Base-by-base conservation (phyloP, 2,888 invertebrate species). In the Agrochola lota region DNA sequence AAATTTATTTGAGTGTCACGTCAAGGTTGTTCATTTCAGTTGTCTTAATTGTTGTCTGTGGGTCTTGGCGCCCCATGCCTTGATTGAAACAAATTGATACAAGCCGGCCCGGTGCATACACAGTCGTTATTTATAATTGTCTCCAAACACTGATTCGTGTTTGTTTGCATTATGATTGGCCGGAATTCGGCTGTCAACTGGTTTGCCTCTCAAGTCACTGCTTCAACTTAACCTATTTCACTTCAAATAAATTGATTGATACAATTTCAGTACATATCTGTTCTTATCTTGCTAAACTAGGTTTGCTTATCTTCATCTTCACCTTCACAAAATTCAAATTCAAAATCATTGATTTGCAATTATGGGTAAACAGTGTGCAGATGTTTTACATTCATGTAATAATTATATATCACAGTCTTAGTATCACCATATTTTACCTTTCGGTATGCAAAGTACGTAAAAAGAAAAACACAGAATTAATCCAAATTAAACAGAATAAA, bases 101-200 rank as follows among this genome's bases (percentile, higher is more conserved):
- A 67, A 57, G 26, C 74, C 20, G 57, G 55, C 26, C n/a, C n/a
- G 26, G 49, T 83, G 74, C 81, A 82, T 74, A 67, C 74, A 20
- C 43, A 46, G 76, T 67, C 87, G 69, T 86, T 80, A 85, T 75
- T 88, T 72, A 83, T 86, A 88, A 88, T 88, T 88, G 83, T 80
- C 73, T 40, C 55, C 20, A 64, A 86, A 83, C 82, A 85, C 71
- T 85, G 87, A 89, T 87, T 89, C 75, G n/a, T 70, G 57, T 77
- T 69, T 66, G 67, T 72, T 60, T 78, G 83, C 72, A 75, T 82
- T 64, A 68, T 71, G 64, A 82, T 75, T 71, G 81, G 20, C 23
- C 59, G 40, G 73, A 71, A 71, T 60, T 71, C 60, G 64, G 55
- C 35, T 46, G 55, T 52, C 64, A 70, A 71, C 46, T 17, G n/a